Conservation (phyloP, 2,888 invertebrate genomes). For the Barypeithes pellucidus region DNA sequence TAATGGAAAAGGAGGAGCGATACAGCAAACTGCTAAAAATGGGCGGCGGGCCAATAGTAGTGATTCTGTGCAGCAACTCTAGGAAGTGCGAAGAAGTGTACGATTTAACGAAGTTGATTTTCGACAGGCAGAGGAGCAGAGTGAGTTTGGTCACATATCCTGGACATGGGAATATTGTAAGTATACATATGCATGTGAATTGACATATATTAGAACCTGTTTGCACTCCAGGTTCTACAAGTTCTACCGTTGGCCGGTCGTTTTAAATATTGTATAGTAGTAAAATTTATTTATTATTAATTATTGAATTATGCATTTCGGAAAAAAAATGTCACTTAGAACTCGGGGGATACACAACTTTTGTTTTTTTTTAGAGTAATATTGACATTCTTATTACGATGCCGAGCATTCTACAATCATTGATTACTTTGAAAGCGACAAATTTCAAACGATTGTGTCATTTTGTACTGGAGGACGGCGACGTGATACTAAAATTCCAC, state of each 20-base stretch:
- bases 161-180: conserved; percentile 62
- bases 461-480: conserved; percentile 82
- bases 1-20: conserved; percentile 72
- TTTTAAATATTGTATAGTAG: too few relatives aligned
- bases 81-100: conserved; percentile 73
- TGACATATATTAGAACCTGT: too few relatives aligned
- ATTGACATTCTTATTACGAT: conserved; percentile 82
- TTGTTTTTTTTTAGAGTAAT: conserved; percentile 64
- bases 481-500: conserved; percentile 76
- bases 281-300: too few relatives aligned
- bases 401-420: conserved; percentile 73
- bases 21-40: conserved; percentile 63
- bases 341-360: not conserved
- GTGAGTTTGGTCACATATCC: conserved; percentile 71
- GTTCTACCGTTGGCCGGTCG: too few relatives aligned
- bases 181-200: too few relatives aligned
- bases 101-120: conserved; percentile 69
- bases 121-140: conserved; percentile 66
- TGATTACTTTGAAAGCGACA: conserved; percentile 72
- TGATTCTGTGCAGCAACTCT: conserved; percentile 80
- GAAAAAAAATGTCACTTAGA: too few relatives aligned
- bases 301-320: conserved; percentile 53
- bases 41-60: conserved; percentile 76
- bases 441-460: conserved; percentile 78
- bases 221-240: too few relatives aligned